Conservation (phyloP, 2,113 vertebrate species). For the Perccottus glenii region DNA sequence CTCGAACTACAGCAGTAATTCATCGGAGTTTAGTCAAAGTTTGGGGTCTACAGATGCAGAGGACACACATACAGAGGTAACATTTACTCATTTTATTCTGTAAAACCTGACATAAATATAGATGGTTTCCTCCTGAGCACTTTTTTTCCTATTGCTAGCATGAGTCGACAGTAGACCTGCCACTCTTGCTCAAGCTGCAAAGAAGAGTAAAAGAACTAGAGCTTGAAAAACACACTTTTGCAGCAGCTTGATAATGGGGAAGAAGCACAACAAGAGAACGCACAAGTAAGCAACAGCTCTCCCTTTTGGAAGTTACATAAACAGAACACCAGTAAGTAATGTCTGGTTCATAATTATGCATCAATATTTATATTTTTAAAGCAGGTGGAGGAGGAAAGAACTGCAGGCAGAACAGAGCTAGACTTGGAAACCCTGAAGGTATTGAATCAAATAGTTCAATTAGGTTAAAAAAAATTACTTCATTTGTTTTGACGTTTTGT, state of each 20-base stretch:
- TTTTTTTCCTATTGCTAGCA: constrained; percentile 58
- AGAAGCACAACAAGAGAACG: constrained; percentile 83
- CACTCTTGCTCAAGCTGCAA: constrained; percentile 93
- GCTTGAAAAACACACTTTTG: constrained; percentile 89
- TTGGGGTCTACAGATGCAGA: constrained; percentile 86
- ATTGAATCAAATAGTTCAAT: constrained; percentile 14
- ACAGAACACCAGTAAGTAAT: background rate
- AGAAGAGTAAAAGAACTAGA: constrained; percentile 92
- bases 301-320: background rate
- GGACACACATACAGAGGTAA: constrained; percentile 84
- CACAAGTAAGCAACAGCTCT: constrained; percentile 43
- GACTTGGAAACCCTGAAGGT: constrained; percentile 97
- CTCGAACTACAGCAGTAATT: constrained; percentile 90
- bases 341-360: background rate
- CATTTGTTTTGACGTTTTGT: background rate
- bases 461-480: background rate
- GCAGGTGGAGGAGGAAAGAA: constrained; percentile 85
- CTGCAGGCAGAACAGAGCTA: constrained; percentile 87
- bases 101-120: background rate
- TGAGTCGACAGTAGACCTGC: constrained; percentile 85
- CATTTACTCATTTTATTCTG: background rate
- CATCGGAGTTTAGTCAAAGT: constrained; percentile 88
- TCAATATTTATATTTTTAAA: constrained; percentile 49
- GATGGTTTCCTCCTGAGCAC: background rate
- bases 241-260: constrained; percentile 88